Conservation (phyloP, 2,888 invertebrate genomes). For the Lasioglossum calceatum region DNA sequence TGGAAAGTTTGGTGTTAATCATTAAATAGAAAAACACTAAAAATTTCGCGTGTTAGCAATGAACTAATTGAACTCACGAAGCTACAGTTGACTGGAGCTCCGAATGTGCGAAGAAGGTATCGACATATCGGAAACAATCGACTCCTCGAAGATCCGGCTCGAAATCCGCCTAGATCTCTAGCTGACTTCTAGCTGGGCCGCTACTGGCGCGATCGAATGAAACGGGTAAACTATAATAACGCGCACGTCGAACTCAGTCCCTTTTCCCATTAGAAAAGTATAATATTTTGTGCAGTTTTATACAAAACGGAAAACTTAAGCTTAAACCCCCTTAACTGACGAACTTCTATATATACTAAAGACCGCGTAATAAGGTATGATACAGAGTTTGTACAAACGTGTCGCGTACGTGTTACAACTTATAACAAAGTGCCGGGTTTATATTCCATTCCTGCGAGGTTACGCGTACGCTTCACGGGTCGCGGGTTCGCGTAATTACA, state of each 20-base stretch:
- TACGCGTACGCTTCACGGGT: slow-evolving; percentile 40
- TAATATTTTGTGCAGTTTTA: slow-evolving; percentile 74
- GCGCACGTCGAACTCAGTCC: slow-evolving; percentile 59
- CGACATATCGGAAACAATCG: neutral
- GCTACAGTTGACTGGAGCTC: neutral
- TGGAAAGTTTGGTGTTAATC: neutral
- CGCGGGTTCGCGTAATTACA: slow-evolving; percentile 52
- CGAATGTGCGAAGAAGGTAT: neutral
- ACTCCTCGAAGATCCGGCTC: slow-evolving; percentile 13
- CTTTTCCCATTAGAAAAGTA: slow-evolving; percentile 63
- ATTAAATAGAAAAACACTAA: neutral
- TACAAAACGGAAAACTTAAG: slow-evolving; percentile 67
- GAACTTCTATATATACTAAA: slow-evolving; percentile 64
- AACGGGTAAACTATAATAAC: slow-evolving; percentile 56
- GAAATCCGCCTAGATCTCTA: slow-evolving; percentile 17
- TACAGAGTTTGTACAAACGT: slow-evolving; percentile 79
- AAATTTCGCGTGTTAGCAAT: neutral
- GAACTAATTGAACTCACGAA: neutral
- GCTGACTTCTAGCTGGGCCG: slow-evolving; percentile 30
- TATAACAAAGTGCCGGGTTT: slow-evolving; percentile 36
- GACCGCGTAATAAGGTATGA: slow-evolving; percentile 70
- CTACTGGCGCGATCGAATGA: slow-evolving; percentile 32
- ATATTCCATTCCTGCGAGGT: slow-evolving; percentile 51
- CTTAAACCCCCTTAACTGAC: slow-evolving; percentile 62
- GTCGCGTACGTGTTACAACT: slow-evolving; percentile 49